These are phyloP conservation scores for Temnothorax longispinosus DNA, from an alignment of 1,140 invertebrate species.

Conservation along the genomic window DNA sequence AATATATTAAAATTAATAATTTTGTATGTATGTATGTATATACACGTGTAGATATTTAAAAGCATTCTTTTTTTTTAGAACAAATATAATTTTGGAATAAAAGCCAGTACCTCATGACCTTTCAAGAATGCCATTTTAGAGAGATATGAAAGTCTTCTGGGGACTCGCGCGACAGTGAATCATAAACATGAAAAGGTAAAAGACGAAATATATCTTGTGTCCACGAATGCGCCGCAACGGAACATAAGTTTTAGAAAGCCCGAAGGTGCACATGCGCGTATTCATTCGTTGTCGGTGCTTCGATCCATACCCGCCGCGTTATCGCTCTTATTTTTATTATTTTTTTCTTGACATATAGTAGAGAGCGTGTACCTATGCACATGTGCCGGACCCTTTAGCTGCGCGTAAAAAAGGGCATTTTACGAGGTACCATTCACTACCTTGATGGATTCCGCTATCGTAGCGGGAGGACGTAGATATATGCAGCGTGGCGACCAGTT, in stretches of 20 bases:
- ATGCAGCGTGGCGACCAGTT: constrained; percentile 50
- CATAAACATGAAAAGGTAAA: constrained; percentile 27
- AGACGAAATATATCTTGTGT: background rate
- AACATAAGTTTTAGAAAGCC: constrained; percentile 29
- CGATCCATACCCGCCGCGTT: constrained; percentile 34
- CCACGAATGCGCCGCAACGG: background rate
- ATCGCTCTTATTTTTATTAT: constrained; percentile 49
- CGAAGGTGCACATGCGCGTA: constrained; percentile 42
- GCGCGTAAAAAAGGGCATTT: constrained; percentile 66
- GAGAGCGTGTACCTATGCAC: constrained; percentile 2
- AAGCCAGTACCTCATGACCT: background rate
- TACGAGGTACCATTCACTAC: constrained; percentile 57
- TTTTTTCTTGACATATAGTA: constrained; percentile 23
- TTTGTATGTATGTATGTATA: background rate
- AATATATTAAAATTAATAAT: constrained; percentile 13
- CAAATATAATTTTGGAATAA: constrained; percentile 29
- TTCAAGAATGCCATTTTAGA: constrained; percentile 1
- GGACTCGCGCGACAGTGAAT: background rate
- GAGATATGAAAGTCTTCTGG: background rate
- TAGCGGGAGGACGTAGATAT: constrained; percentile 38
- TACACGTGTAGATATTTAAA: background rate
- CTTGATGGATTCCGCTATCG: constrained; percentile 52
- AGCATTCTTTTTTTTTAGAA: background rate
- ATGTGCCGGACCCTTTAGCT: constrained; percentile 41
- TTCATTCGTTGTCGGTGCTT: constrained; percentile 42